A percentile compares a stretch with the other conserved stretches of the same genome.
These are phyloP conservation scores for Entomobrya multifasciata DNA, from an alignment of 2,888 invertebrate species.

Conservation along the genomic window DNA sequence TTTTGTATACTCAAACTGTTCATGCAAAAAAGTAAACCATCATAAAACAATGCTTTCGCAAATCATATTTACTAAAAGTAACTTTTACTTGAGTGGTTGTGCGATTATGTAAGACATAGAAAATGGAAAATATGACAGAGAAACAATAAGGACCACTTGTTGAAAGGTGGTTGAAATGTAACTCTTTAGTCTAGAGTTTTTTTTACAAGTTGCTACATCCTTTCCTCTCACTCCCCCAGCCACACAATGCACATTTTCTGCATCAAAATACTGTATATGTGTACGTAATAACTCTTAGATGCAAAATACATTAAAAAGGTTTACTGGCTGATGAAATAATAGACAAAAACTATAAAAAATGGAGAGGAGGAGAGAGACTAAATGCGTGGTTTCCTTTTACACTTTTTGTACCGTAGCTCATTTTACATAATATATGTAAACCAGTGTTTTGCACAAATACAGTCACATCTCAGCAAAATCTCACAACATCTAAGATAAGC, in stretches of 20 bases:
- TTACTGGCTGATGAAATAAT: neutral
- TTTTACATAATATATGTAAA: slow-evolving; percentile 1
- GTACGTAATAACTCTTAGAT: neutral
- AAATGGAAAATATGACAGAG: slow-evolving; percentile 5
- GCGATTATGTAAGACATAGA: slow-evolving; percentile 13
- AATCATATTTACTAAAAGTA: slow-evolving; percentile 36
- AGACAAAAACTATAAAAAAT: neutral
- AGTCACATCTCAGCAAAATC: neutral
- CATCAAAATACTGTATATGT: neutral
- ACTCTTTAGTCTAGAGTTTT: too few species aligned
- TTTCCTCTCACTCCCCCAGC: neutral
- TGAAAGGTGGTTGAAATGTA: slow-evolving; percentile 49
- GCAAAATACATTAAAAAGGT: neutral
- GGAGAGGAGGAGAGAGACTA: neutral
- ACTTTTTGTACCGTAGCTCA: slow-evolving; percentile 5
- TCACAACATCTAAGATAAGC: neutral
- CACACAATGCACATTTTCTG: neutral
- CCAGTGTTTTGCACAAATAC: neutral
- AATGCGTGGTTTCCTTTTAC: slow-evolving; percentile 43
- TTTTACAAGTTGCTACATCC: slow-evolving; percentile 7
- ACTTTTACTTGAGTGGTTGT: slow-evolving; percentile 10
- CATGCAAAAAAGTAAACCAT: neutral
- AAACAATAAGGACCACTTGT: slow-evolving; percentile 39
- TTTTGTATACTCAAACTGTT: too few species aligned
- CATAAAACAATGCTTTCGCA: neutral